phyloP scores from a whole-genome alignment of 2,113 vertebrate species.

The Falcunculus frontatus region DNA sequence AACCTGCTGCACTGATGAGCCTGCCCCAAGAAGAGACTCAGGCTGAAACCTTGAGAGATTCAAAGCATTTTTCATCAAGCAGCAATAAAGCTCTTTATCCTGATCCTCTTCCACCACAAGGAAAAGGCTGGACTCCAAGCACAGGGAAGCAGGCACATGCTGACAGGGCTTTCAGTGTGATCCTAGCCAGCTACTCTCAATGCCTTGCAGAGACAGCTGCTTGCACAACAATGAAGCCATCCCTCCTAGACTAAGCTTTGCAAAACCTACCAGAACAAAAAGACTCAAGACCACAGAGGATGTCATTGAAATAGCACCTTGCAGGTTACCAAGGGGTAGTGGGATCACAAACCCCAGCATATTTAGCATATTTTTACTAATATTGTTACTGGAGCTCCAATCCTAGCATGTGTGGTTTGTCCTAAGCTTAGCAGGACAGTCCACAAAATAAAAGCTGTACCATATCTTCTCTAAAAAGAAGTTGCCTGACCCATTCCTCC shows the following conservation, averaged over 20 bases:
- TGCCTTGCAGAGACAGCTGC: not conserved
- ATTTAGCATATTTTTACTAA: not conserved
- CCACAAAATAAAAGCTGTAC: not conserved
- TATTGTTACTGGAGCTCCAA: not conserved
- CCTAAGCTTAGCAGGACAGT: not conserved
- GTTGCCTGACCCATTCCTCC: not conserved
- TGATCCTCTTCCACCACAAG: not conserved
- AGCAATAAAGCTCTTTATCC: not conserved
- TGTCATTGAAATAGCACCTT: not conserved
- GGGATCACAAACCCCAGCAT: not conserved
- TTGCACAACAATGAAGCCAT: not conserved
- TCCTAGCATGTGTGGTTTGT: not conserved
- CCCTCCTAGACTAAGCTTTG: not conserved
- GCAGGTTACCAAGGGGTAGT: not conserved
- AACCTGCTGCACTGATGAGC: not conserved
- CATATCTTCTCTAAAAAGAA: not conserved
- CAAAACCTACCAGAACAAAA: not conserved
- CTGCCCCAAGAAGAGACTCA: not conserved
- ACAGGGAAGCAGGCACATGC: not conserved
- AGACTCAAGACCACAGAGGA: not conserved
- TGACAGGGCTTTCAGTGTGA: not conserved
- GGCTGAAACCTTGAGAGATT: not conserved
- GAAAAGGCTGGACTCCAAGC: not conserved
- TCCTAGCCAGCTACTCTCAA: accelerated
- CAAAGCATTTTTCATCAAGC: not conserved